A percentile compares a stretch with the other conserved stretches of the same genome.
phyloP scores from a whole-genome alignment of 1,140 invertebrate species.

The Pantala flavescens region DNA sequence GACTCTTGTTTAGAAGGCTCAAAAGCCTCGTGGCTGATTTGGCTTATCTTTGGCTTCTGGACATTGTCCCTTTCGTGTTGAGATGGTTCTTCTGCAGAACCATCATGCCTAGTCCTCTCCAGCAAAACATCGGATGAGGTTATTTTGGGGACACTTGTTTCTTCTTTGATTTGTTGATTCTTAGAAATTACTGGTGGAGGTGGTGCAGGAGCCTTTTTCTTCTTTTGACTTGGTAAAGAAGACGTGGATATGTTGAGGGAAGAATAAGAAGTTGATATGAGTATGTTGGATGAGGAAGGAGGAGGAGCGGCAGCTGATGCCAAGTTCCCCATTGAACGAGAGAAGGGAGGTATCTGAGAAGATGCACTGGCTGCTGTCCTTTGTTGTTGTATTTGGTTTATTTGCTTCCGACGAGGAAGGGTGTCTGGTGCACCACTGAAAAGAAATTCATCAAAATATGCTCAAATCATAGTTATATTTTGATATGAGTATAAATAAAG shows the following conservation, averaged over 20 bases:
- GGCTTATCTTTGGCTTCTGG: neutral
- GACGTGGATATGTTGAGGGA: constrained; percentile 11
- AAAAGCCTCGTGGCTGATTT: neutral
- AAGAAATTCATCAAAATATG: neutral
- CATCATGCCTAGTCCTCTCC: neutral
- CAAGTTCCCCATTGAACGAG: neutral
- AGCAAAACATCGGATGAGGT: neutral
- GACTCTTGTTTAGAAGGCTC: neutral
- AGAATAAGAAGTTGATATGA: neutral
- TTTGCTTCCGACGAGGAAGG: neutral
- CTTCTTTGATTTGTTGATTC: neutral
- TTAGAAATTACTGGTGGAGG: constrained; percentile 14
- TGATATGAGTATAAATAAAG: too few species aligned
- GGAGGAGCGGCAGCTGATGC: neutral
- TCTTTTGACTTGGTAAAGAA: constrained; percentile 10
- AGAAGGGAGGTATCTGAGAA: neutral
- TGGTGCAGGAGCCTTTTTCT: constrained; percentile 16
- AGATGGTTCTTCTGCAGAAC: neutral
- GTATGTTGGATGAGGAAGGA: neutral
- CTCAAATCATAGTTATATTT: neutral
- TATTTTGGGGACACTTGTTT: neutral
- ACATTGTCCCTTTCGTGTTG: too few species aligned
- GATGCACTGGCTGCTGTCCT: neutral
- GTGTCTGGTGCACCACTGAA: constrained; percentile 1
- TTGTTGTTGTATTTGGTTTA: neutral